Base-by-base conservation (phyloP, 2,888 invertebrate species). In the Hyles lineata region DNA sequence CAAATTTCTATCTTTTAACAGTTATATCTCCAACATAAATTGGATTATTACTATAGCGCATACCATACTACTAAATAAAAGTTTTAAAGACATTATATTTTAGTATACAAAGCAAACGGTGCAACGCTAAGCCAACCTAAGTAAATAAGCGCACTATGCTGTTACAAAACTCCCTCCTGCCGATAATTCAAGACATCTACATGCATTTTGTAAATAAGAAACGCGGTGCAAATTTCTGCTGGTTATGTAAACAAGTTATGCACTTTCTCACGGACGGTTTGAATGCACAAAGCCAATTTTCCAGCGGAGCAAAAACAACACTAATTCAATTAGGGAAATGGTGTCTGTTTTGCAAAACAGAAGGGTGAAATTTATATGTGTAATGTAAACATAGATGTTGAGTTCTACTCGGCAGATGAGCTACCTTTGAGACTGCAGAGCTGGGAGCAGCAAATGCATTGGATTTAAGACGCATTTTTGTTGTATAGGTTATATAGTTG, bases 311-410 rank as follows among this genome's bases (percentile, higher is more conserved):
- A 89, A 92, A 91, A 92, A 91, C 91, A 92, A 90, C 89, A 92
- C 90, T 89, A 91, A 92, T 93, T 93, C 92, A 92, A 93, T 93
- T 93, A 93, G 89, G 89, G 82, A 90, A 90, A 90, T 90, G 89
- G 89, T 89, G 88, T 88, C 87, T 91, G 88, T 85, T 89, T 85
- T 83, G 87, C 83, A 84, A 85, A 87, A 86, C 87, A 87, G 85
- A 85, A 87, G 83, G 83, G 85, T 83, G 83, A 83, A 88, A 90
- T 92, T 92, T 91, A 89, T 90, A 80, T 84, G 76, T 83, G 81
- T 85, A 87, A 87, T 80, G 83, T 90, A 91, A 90, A 91, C 86
- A 90, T 80, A 80, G 80, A 79, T 84, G 84, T 77, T 83, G 85
- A 87, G 82, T 84, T 82, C 83, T 86, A 88, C 90, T 90, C 89